Evolutionary conservation across 2,888 invertebrate species (phyloP).

Genomic region (Cephus nigrinus): DNA sequence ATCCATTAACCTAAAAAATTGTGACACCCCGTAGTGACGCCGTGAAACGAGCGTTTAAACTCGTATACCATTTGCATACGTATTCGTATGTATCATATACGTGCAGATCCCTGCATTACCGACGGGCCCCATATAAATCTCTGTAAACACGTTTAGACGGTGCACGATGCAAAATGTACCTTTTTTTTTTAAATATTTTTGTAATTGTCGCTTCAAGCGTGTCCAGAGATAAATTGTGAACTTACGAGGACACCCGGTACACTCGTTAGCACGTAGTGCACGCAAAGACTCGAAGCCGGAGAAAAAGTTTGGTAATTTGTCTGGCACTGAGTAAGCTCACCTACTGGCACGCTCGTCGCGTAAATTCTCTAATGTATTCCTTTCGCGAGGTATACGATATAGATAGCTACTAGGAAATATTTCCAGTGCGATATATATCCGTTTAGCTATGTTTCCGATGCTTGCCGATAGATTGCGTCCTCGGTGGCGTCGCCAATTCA

Average conservation of each 20-base stretch:
- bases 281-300: conserved; percentile 5
- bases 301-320: neutral
- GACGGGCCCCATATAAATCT: neutral
- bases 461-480: neutral
- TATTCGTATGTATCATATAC: neutral
- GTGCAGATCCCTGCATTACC: neutral
- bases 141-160: neutral
- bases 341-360: neutral
- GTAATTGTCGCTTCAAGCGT: neutral
- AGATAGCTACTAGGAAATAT: neutral
- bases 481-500: neutral
- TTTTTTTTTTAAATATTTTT: neutral
- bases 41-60: neutral
- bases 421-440: neutral
- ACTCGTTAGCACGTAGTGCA: neutral
- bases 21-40: neutral
- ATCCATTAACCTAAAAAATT: neutral
- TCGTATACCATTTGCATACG: neutral
- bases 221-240: neutral
- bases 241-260: neutral
- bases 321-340: neutral
- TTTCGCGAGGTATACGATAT: neutral
- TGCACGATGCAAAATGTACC: neutral
- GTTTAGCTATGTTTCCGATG: neutral
- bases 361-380: neutral